A percentile compares a stretch with the other conserved stretches of the same genome.
These are phyloP conservation scores for Tetramorium parvispinum DNA, from an alignment of 1,140 invertebrate species.

Conservation along the genomic window DNA sequence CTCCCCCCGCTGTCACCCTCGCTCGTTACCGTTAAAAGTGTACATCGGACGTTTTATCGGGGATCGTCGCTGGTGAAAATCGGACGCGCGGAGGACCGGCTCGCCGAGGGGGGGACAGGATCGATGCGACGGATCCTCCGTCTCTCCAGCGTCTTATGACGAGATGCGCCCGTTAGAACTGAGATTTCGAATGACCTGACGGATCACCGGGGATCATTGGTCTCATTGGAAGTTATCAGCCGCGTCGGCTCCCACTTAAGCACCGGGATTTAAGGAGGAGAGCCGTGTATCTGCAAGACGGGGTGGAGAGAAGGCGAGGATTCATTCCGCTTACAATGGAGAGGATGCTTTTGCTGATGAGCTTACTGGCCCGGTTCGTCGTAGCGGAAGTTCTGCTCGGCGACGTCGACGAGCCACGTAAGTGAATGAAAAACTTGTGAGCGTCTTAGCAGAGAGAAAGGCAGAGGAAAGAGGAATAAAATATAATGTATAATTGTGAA, in stretches of 20 bases:
- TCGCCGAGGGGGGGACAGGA: neutral
- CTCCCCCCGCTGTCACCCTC: neutral
- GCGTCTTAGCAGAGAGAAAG: neutral
- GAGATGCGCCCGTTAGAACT: conserved; percentile 5
- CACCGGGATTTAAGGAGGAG: conserved; percentile 43
- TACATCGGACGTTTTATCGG: conserved; percentile 41
- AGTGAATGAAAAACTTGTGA: conserved; percentile 72
- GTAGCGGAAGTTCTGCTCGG: conserved; percentile 72
- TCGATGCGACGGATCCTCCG: conserved; percentile 33
- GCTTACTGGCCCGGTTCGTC: conserved; percentile 72
- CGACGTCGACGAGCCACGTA: conserved; percentile 78
- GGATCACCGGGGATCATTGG: conserved; percentile 36
- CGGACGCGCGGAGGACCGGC: neutral
- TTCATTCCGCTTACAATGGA: conserved; percentile 63
- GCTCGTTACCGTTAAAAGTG: conserved; percentile 53
- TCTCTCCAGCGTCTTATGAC: conserved; percentile 14
- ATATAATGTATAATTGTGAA: conserved; percentile 32
- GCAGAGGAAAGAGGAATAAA: conserved; percentile 15
- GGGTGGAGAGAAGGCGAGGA: neutral
- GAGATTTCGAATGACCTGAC: conserved; percentile 41
- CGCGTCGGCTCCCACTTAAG: conserved; percentile 36
- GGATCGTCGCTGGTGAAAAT: conserved; percentile 7
- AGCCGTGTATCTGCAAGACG: conserved; percentile 21
- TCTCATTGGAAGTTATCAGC: conserved; percentile 71
- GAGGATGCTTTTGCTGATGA: conserved; percentile 76